phyloP scores from a whole-genome alignment of 23 tunicate genomes.

The Botrylloides violaceus region DNA sequence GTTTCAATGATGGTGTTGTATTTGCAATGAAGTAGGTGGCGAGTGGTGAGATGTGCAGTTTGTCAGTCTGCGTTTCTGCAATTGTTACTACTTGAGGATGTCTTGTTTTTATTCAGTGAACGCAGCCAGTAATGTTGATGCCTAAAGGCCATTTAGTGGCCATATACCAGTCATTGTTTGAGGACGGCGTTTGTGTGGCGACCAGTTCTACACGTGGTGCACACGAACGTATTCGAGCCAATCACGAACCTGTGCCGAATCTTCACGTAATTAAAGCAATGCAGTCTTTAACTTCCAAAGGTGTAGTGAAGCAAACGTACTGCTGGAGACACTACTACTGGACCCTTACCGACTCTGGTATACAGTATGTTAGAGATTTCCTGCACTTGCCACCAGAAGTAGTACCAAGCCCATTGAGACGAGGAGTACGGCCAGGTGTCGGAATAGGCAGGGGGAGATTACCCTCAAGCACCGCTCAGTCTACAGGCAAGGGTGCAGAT shows the following conservation, averaged over 20 bases:
- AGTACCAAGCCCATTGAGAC: slow-evolving; percentile 24
- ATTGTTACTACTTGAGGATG: no score
- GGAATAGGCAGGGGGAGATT: slow-evolving; percentile 1
- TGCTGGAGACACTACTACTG: slow-evolving; percentile 43
- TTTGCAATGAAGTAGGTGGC: not conserved
- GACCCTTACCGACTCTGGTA: slow-evolving; percentile 30
- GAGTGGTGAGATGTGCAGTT: not conserved
- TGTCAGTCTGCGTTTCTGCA: not conserved
- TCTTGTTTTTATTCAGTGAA: not conserved
- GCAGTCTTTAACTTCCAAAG: slow-evolving; percentile 35
- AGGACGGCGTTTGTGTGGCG: slow-evolving; percentile 35
- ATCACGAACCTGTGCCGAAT: slow-evolving; percentile 12
- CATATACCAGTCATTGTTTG: slow-evolving; percentile 20
- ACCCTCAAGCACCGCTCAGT: not conserved
- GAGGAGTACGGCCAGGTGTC: not conserved
- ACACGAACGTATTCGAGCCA: not conserved
- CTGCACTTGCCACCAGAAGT: slow-evolving; percentile 30
- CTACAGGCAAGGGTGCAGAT: not conserved
- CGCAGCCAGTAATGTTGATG: slow-evolving; percentile 33
- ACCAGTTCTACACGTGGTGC: not conserved
- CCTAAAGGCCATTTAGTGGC: slow-evolving; percentile 27
- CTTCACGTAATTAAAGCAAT: slow-evolving; percentile 27
- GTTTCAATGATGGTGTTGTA: not conserved
- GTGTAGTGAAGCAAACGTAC: slow-evolving; percentile 22
- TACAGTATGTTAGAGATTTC: slow-evolving; percentile 30